A percentile compares a stretch with the other conserved stretches of the same genome.
Evolutionary conservation across 2,888 invertebrate genomes (phyloP).

Genomic region (Mermis nigrescens): DNA sequence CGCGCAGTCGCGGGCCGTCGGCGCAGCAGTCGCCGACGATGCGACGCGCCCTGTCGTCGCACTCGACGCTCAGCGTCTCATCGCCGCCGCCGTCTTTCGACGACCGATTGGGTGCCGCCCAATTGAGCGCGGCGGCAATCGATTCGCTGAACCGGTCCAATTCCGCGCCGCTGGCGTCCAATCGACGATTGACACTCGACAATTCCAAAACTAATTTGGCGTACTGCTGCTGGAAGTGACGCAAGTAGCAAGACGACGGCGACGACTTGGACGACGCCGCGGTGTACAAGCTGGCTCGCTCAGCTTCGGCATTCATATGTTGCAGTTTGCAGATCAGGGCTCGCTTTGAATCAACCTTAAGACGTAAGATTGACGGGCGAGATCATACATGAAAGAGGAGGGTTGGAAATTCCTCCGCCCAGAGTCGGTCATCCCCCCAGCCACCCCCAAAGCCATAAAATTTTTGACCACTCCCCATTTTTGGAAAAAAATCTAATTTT

Average conservation of each 20-base stretch:
- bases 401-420: no score
- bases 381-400: no score
- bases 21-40: slow-evolving; percentile 27
- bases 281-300: slow-evolving; percentile 21
- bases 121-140: slow-evolving; percentile 20
- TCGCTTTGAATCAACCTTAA: no score
- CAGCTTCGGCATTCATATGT: slow-evolving; percentile 26
- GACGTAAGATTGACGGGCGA: no score
- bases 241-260: no score
- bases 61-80: slow-evolving; percentile 22
- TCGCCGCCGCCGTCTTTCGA: slow-evolving; percentile 16
- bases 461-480: no score
- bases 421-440: no score
- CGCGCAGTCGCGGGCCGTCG: slow-evolving; percentile 21
- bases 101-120: slow-evolving; percentile 17
- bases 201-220: slow-evolving; percentile 26
- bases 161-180: slow-evolving; percentile 21
- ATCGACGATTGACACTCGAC: slow-evolving; percentile 25
- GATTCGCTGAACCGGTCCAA: slow-evolving; percentile 22
- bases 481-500: no score
- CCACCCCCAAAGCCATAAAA: no score
- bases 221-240: slow-evolving; percentile 25
- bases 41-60: slow-evolving; percentile 24
- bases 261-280: no score
- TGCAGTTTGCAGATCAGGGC: slow-evolving; percentile 19